Base-by-base conservation (phyloP, 2,888 invertebrate species). In the Mythimna albipuncta region DNA sequence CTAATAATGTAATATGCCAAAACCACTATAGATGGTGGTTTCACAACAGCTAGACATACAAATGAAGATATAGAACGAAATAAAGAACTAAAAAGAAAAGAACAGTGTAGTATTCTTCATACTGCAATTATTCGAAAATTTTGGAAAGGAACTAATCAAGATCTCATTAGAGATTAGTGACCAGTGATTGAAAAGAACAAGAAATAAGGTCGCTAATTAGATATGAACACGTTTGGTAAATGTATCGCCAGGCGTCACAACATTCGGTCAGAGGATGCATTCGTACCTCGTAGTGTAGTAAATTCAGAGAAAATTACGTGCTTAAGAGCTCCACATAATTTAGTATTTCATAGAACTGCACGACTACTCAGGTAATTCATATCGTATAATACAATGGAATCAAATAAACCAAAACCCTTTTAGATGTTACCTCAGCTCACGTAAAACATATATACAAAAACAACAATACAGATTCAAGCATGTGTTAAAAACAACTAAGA, bases 401-500 rank as follows among this genome's bases (percentile, higher is more conserved):
- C n/a, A 55, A 71, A 44, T 10, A 58, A 58, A 58, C 11, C 26
- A 2, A 54, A 67, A 61, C 44, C 7, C 21, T 19, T 58, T 32
- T 54, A 9, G 9, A 41, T 63, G n/a, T 78, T 62, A 74, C 19
- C 59, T 64, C n/a, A n/a, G n/a, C n/a, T n/a, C n/a, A 50, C 13
- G 19, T 57, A 67, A 47, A 61, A 59, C 35, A 54, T 35, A 62
- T 19, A 77, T 67, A 38, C 5, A n/a, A 59, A 72, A 74, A 35
- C 41, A 41, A 66, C 55, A 75, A 68, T 61, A 63, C 38, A 69
- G 9, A 71, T 67, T 72, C 38, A 73, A 72, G 68, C 52, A 69
- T 75, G 47, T 62, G 44, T 77, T 54, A 50, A 73, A 74, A 75
- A 75, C 69, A 74, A 75, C 76, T 63, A 78, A 65, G 75, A 72